Evolutionary conservation across 2,888 invertebrate species (phyloP).

Genomic region (Fissipunctia ypsillon): DNA sequence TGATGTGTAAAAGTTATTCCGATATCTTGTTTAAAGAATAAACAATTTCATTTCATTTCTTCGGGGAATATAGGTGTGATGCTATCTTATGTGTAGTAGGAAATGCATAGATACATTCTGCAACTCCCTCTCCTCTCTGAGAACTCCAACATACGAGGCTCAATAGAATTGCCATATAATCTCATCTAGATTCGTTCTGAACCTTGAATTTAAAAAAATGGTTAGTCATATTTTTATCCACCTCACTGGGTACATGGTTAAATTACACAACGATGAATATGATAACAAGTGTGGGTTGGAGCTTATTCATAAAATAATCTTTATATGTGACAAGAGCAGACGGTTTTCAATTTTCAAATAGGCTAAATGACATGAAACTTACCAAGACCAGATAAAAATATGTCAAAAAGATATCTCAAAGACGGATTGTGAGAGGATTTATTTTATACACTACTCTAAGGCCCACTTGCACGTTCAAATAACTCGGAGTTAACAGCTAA

Average conservation of each 20-base stretch:
- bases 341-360: slow-evolving; percentile 30
- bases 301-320: slow-evolving; percentile 20
- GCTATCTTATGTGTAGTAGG: too few relatives aligned
- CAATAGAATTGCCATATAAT: not conserved
- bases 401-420: not conserved
- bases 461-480: too few relatives aligned
- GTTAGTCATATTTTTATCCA: not conserved
- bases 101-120: too few relatives aligned
- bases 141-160: not conserved
- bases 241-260: slow-evolving; percentile 9
- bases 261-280: slow-evolving; percentile 26
- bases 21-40: too few relatives aligned
- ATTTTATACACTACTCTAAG: not conserved
- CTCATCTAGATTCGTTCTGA: not conserved
- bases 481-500: too few relatives aligned
- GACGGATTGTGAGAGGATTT: not conserved
- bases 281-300: not conserved
- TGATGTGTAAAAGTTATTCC: too few relatives aligned
- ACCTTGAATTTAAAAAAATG: not conserved
- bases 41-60: too few relatives aligned
- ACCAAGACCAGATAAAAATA: slow-evolving; percentile 13
- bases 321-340: slow-evolving; percentile 29
- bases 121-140: too few relatives aligned
- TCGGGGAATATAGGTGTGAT: too few relatives aligned
- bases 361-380: not conserved